Percentiles rank a stretch among this genome's conserved stretches.
These are phyloP conservation scores for Physocephala rufipes DNA, from an alignment of 2,888 invertebrate genomes.

Conservation along the genomic window DNA sequence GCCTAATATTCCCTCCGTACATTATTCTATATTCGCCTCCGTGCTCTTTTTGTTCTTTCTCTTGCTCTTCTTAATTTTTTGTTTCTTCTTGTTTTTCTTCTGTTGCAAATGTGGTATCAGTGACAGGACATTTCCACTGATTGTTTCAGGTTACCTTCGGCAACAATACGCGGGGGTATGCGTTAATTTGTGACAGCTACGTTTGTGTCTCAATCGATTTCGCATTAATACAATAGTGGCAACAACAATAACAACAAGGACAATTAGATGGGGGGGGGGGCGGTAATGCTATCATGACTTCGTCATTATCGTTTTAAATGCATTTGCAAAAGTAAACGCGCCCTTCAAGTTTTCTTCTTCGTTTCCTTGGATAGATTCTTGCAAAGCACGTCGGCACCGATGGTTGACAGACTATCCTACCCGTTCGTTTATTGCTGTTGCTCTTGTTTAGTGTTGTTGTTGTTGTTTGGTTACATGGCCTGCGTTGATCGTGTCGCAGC, in stretches of 20 bases:
- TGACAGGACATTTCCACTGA: too few relatives aligned
- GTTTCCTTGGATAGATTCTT: too few relatives aligned
- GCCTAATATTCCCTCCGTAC: too few relatives aligned
- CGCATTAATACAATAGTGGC: conserved; percentile 28
- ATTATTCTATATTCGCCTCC: too few relatives aligned
- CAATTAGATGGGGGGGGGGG: not conserved
- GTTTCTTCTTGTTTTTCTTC: too few relatives aligned
- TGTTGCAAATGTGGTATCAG: too few relatives aligned
- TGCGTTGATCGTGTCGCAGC: conserved; percentile 16
- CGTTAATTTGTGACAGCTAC: conserved; percentile 38
- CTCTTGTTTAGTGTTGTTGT: conserved; percentile 12
- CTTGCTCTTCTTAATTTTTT: too few relatives aligned
- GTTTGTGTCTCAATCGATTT: conserved; percentile 38
- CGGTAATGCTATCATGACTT: not conserved
- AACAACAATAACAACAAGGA: conserved; percentile 12
- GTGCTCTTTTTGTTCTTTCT: too few relatives aligned
- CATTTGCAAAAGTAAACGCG: too few relatives aligned
- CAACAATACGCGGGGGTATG: not conserved
- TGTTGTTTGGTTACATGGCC: conserved; percentile 4
- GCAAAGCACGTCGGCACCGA: not conserved
- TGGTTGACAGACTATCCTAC: not conserved
- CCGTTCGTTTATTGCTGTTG: conserved; percentile 7
- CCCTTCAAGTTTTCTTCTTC: too few relatives aligned
- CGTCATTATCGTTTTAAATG: not conserved
- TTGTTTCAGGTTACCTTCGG: not conserved